Conservation (phyloP, 2,797 vertebrate genomes). For the Scolopax bukidnonensis region DNA sequence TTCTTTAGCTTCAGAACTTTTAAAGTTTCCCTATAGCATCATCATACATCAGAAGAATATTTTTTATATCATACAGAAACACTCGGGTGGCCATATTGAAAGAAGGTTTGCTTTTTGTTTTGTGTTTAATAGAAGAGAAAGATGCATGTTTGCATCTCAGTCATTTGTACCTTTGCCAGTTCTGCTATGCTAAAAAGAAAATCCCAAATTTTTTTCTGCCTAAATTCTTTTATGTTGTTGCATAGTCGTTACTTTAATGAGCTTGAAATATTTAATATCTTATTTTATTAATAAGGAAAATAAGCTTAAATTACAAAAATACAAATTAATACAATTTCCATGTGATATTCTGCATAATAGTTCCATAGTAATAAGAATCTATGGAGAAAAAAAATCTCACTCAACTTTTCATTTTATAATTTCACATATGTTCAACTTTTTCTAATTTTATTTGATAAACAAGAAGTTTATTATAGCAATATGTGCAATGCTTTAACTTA, state of each 20-base stretch:
- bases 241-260: not conserved
- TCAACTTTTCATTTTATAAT: accelerated
- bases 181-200: not conserved
- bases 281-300: not conserved
- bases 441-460: not conserved
- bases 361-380: not conserved
- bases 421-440: not conserved
- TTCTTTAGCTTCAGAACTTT: not conserved
- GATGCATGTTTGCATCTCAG: not conserved
- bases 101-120: not conserved
- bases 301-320: not conserved
- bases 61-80: not conserved
- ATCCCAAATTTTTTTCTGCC: not conserved
- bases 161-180: not conserved
- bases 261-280: not conserved
- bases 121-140: not conserved
- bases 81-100: not conserved
- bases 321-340: not conserved
- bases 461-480: not conserved
- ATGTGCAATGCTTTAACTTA: not conserved
- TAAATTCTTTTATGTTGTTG: not conserved
- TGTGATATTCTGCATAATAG: not conserved
- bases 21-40: not conserved
- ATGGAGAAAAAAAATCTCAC: not conserved
- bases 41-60: not conserved